A percentile compares a stretch with the other conserved stretches of the same genome.
Conservation (phyloP, 2,797 vertebrate genomes). For the Coendou prehensilis region DNA sequence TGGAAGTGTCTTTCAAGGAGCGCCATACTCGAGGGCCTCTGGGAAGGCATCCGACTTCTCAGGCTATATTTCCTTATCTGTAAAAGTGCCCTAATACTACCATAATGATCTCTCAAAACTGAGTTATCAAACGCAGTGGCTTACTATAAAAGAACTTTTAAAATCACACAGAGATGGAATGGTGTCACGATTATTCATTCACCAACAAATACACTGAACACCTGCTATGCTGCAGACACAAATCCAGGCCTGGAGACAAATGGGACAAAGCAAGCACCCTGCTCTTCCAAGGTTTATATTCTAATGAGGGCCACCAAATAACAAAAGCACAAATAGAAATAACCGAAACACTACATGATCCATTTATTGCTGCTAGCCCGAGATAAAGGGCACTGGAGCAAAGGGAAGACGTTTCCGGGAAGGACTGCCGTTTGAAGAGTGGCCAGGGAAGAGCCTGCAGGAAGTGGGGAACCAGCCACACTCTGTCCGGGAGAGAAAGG, state of each 20-base stretch:
- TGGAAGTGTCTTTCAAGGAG: conserved; percentile 10
- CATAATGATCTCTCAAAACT: conserved; percentile 2
- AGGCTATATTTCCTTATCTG: neutral
- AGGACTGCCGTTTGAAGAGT: neutral
- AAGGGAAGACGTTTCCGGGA: neutral
- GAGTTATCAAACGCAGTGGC: conserved; percentile 1
- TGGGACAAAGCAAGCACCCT: neutral
- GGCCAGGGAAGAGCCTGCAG: neutral
- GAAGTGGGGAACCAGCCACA: neutral
- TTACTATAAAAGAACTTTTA: conserved; percentile 51
- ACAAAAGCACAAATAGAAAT: neutral
- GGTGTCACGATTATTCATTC: neutral
- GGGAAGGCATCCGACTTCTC: neutral
- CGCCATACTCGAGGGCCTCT: neutral
- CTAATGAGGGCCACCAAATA: neutral
- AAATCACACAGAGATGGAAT: neutral
- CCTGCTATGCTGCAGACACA: neutral
- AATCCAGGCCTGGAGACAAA: neutral
- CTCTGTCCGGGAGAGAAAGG: neutral
- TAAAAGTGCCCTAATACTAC: neutral
- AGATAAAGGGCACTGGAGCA: neutral
- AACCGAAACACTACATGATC: neutral
- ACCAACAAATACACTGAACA: neutral
- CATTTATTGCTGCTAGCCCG: neutral
- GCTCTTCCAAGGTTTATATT: neutral